Conservation (phyloP, 2,113 vertebrate genomes). For the Gavialis gangeticus region DNA sequence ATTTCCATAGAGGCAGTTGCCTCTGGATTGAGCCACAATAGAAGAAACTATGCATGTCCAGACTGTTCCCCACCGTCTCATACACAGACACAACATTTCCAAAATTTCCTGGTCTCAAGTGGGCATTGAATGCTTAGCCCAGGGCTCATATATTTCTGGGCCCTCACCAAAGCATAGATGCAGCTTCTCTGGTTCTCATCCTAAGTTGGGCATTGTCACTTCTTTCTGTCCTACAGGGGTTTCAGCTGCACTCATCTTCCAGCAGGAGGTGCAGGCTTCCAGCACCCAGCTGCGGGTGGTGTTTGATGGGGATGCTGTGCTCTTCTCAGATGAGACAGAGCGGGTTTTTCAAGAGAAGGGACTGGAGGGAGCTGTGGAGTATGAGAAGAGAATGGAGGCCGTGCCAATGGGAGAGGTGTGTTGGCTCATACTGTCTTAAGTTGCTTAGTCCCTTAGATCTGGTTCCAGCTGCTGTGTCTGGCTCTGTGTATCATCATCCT, state of each 20-base stretch:
- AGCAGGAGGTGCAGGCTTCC: conserved; percentile 63
- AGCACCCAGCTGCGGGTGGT: conserved; percentile 57
- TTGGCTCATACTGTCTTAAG: not conserved
- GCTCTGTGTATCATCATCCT: not conserved
- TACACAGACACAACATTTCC: not conserved
- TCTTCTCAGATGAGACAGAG: conserved; percentile 66
- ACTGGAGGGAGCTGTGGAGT: conserved; percentile 61
- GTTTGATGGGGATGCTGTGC: conserved; percentile 74
- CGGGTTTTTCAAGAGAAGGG: conserved; percentile 68
- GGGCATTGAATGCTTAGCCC: not conserved
- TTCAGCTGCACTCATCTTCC: conserved; percentile 72
- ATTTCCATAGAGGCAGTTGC: not conserved
- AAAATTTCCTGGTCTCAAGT: not conserved
- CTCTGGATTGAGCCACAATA: not conserved
- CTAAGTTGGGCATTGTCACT: not conserved
- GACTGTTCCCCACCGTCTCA: not conserved
- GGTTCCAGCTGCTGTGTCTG: not conserved
- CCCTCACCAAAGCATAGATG: not conserved
- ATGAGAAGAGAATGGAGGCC: conserved; percentile 48
- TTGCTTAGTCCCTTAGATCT: not conserved
- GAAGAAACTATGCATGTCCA: not conserved
- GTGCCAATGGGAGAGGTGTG: conserved; percentile 73
- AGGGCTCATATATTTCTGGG: not conserved
- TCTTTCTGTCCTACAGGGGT: conserved; percentile 66
- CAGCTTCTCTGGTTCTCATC: not conserved